phyloP scores from a whole-genome alignment of 1,140 invertebrate species.

The Medauroidea extradentata region DNA sequence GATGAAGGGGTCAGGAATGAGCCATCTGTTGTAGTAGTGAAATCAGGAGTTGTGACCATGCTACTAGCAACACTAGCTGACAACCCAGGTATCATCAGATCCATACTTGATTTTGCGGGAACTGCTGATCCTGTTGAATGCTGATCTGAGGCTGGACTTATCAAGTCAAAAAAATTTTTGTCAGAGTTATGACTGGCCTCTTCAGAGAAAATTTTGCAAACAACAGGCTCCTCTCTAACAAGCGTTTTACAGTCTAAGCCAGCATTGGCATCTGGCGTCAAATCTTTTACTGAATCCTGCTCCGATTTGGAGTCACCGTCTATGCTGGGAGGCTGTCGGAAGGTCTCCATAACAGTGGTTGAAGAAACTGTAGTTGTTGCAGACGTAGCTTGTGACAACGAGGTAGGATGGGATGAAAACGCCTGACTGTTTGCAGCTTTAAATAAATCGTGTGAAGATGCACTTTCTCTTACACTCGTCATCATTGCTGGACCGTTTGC shows the following conservation, averaged over 20 bases:
- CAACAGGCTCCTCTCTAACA: conserved; percentile 40
- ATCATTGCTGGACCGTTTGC: conserved; percentile 16
- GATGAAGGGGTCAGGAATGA: conserved; percentile 12
- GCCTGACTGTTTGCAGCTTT: not conserved
- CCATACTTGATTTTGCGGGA: not conserved
- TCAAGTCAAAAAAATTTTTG: conserved; percentile 28
- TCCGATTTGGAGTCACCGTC: no score
- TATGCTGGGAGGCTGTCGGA: no score
- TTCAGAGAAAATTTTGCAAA: conserved; percentile 42
- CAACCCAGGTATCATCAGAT: conserved; percentile 9
- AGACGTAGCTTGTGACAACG: not conserved
- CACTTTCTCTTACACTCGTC: conserved; percentile 16
- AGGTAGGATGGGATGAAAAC: not conserved
- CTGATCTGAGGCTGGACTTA: no score
- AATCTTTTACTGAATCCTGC: no score
- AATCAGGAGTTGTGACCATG: conserved; percentile 16
- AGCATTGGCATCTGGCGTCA: not conserved
- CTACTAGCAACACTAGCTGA: conserved; percentile 8
- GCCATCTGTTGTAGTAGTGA: conserved; percentile 13
- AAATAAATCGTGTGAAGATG: conserved; percentile 14
- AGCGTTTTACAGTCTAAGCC: conserved; percentile 4
- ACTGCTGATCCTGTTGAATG: no score
- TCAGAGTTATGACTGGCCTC: conserved; percentile 11
- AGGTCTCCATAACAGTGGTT: no score
- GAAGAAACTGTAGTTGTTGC: not conserved